Evolutionary conservation across 1,140 invertebrate genomes (phyloP), one percentile per base, ranked within the genome.

Genomic region (Platyscapa corneri): DNA sequence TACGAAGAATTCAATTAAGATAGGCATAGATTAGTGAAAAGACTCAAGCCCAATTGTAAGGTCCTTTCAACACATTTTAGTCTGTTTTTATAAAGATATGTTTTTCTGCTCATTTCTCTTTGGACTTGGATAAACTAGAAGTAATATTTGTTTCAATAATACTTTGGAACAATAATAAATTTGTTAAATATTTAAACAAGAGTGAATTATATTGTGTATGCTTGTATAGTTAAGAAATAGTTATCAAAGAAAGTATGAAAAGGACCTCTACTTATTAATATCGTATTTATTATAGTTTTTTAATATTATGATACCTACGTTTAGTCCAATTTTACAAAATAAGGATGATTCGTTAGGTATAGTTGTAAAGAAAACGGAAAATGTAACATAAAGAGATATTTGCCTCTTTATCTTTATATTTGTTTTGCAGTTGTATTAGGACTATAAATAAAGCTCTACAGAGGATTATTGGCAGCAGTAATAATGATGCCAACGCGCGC

Each of bases 251-350:
- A 77, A 34, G 46, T 77, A 78, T 37, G 34, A 30, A 64, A 78
- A 78, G 76, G 53, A 60, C 53, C 53, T 56, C 60, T 56, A 77
- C 5, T 49, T 77, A 77, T 77, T 78, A 56, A 78, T 78, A 78
- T 34, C n/a, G 32, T 78, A 60, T 60, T 78, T 78, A 78, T 78
- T 78, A 60, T 78, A 78, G 76, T 39, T 60, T 78, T 49, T 60
- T 60, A 60, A 56, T 56, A 60, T 56, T 34, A 39, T 60, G 7
- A 14, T 77, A 75, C 74, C 75, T 34, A 56, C 23, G 18, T 39
- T 23, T 8, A 37, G 20, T 60, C 53, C 18, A 64, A 32, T 77
- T 77, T 78, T 32, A 60, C 18, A 64, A 60, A 64, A 64, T 78
- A 64, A 60, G 14, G 18, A 78, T 18, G n/a, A 37, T 60, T 37